These are phyloP conservation scores for Dasyornis broadbenti DNA, from an alignment of 2,113 vertebrate genomes.

Conservation along the genomic window DNA sequence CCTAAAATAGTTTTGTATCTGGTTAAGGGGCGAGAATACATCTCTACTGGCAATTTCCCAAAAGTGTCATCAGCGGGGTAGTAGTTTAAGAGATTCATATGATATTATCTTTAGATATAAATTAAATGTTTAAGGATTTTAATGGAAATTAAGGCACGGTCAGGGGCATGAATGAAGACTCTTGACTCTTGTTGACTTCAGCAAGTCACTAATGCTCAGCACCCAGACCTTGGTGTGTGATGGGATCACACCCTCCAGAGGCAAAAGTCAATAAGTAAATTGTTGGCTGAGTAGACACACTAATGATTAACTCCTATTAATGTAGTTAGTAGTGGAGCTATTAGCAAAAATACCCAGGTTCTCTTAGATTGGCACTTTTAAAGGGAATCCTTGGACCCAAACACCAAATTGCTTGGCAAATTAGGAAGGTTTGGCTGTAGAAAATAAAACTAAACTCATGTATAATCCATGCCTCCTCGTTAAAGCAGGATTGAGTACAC, in stretches of 20 bases:
- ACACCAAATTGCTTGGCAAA: neutral
- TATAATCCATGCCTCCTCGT: neutral
- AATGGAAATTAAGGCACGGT: neutral
- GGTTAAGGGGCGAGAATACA: neutral
- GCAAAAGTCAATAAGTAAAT: conserved; percentile 11
- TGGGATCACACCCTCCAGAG: neutral
- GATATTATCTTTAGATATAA: neutral
- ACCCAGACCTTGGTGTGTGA: neutral
- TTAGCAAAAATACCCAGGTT: neutral
- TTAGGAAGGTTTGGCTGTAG: neutral
- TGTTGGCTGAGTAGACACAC: neutral
- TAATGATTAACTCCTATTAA: neutral
- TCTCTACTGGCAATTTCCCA: neutral
- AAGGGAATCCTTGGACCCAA: neutral
- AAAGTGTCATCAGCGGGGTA: neutral
- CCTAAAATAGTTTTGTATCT: neutral
- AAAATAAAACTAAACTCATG: neutral
- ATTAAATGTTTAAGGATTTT: neutral
- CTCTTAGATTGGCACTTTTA: neutral
- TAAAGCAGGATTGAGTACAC: neutral
- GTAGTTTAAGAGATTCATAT: neutral
- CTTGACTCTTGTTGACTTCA: neutral
- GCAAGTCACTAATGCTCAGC: neutral
- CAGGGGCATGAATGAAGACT: neutral
- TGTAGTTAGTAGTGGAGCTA: neutral